These are phyloP conservation scores for Stomatorhinus ivindoensis DNA, from an alignment of 2,113 vertebrate species.

Conservation along the genomic window DNA sequence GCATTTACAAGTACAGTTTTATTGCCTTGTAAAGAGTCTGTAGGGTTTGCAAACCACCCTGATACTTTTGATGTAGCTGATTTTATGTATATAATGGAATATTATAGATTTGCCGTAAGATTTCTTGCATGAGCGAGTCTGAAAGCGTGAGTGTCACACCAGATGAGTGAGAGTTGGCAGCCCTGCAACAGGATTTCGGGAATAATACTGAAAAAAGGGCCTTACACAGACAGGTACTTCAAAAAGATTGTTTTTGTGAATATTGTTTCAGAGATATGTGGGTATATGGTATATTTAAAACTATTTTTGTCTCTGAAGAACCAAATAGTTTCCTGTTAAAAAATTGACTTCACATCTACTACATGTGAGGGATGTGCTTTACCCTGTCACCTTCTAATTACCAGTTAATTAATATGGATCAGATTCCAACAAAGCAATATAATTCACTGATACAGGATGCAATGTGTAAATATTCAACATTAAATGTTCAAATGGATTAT, in stretches of 20 bases:
- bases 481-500: too few relatives aligned
- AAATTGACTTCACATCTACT: not conserved
- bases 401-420: not conserved
- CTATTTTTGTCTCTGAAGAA: not conserved
- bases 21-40: not conserved
- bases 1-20: not conserved
- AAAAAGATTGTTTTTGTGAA: not conserved
- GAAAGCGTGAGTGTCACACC: not conserved
- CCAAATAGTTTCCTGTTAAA: not conserved
- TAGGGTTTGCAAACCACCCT: not conserved
- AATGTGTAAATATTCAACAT: too few relatives aligned
- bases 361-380: not conserved
- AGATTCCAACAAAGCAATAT: too few relatives aligned
- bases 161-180: not conserved
- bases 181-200: not conserved
- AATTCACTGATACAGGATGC: too few relatives aligned
- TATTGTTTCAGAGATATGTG: not conserved
- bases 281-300: not conserved
- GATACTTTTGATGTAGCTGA: not conserved
- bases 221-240: not conserved
- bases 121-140: not conserved
- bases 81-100: not conserved
- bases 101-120: not conserved
- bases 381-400: not conserved
- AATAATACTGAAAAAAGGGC: not conserved